Evolutionary conservation across 2,888 invertebrate species (phyloP), one percentile per base, ranked within the genome.

Genomic region (Chloroclysta siterata): DNA sequence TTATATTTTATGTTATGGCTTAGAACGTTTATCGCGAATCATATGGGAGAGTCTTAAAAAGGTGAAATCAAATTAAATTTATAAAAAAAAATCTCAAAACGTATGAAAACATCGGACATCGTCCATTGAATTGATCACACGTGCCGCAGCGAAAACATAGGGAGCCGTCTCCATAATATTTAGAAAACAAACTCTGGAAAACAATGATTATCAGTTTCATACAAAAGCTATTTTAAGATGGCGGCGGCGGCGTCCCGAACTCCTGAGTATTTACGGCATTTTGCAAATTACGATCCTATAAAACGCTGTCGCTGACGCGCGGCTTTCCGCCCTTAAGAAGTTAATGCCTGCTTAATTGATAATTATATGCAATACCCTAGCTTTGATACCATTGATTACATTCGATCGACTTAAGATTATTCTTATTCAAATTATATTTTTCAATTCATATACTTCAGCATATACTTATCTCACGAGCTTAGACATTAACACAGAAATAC

Each of bases 241-340:
- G 81, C 80, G 81, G 81, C 33, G 36, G 11, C 36, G 11, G 10
- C 81, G 82, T 78, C 82, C 78, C 78, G 82, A 83, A 75, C 71
- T 69, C 70, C 75, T 78, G 80, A 80, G 73, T 76, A 77, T 87
- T 87, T 84, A 87, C 84, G 85, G 82, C 75, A 71, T 81, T 80
- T 83, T 76, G 83, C 85, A 80, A 88, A 83, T 87, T 87, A 87
- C 77, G 83, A 82, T 78, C 77, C 78, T 75, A 83, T 88, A 87
- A 89, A 86, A 75, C 75, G 79, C 73, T 76, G 81, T 83, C 80
- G 79, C 78, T 74, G 83, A 84, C 83, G 79, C 77, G 77, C 76
- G 74, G 76, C 78, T 80, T 80, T 73, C 61, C 80, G 73, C 79
- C 78, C 78, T 80, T 80, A 80, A 81, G 75, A 78, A 77, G 74